Percentiles rank a stretch among this genome's conserved stretches.
Evolutionary conservation across 2,888 invertebrate species (phyloP).

Genomic region (Archaeoteleia sp.): DNA sequence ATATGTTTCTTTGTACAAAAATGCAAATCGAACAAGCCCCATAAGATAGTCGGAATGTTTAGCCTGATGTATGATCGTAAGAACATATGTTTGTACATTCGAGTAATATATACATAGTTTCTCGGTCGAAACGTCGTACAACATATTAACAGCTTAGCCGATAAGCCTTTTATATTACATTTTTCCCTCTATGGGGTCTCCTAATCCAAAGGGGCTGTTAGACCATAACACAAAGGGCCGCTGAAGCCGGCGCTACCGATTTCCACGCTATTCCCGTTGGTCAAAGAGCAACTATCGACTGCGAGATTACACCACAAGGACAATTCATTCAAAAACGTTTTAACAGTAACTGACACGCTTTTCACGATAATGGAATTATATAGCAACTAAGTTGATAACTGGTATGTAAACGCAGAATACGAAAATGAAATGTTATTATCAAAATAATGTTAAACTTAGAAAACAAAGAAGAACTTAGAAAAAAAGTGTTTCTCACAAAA

Average conservation of each 20-base stretch:
- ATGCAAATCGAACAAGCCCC: slow-evolving; percentile 6
- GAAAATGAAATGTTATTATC: no score
- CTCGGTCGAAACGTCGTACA: slow-evolving; percentile 68
- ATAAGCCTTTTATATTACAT: slow-evolving; percentile 76
- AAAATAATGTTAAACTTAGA: no score
- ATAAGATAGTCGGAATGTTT: slow-evolving; percentile 49
- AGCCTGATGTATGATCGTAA: slow-evolving; percentile 60
- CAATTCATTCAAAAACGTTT: no score
- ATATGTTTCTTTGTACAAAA: slow-evolving; percentile 2
- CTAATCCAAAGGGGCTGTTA: slow-evolving; percentile 71
- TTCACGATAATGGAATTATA: no score
- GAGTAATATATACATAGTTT: slow-evolving; percentile 71
- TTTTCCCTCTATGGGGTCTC: slow-evolving; percentile 75
- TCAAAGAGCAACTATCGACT: slow-evolving; percentile 40
- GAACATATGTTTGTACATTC: slow-evolving; percentile 70
- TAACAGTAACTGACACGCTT: no score
- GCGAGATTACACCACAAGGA: neutral
- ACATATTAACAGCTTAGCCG: slow-evolving; percentile 75
- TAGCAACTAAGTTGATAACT: no score
- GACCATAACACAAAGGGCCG: slow-evolving; percentile 52
- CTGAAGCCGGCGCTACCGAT: slow-evolving; percentile 48
- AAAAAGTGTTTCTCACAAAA: no score
- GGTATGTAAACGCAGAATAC: no score
- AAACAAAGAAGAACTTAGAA: no score
- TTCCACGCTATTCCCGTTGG: slow-evolving; percentile 35